Percentiles rank a stretch among this genome's conserved stretches.
These are phyloP conservation scores for Drosophila fuyamai DNA, from an alignment of 1,140 invertebrate genomes.

Conservation along the genomic window DNA sequence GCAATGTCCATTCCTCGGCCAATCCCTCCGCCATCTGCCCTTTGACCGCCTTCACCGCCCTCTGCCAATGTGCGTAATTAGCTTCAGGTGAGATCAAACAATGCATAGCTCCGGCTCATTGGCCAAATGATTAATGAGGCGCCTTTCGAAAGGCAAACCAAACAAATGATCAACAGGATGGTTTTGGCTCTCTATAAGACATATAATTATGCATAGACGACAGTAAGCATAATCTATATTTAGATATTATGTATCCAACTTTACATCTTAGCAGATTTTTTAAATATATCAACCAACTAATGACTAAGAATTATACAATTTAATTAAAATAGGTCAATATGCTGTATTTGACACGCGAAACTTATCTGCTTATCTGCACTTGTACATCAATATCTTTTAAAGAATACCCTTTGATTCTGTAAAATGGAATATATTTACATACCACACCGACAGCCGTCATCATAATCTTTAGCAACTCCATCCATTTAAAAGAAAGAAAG, in stretches of 20 bases:
- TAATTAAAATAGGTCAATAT: too few species aligned
- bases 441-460: slow-evolving; percentile 9
- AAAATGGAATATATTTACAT: slow-evolving; percentile 25
- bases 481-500: slow-evolving; percentile 19
- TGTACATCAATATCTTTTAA: background rate
- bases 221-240: too few species aligned
- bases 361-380: background rate
- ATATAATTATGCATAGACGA: background rate
- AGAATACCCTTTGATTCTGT: slow-evolving; percentile 2
- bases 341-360: background rate
- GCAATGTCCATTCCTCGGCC: slow-evolving; percentile 26
- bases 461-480: slow-evolving; percentile 23
- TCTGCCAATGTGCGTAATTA: slow-evolving; percentile 52
- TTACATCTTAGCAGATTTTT: too few species aligned
- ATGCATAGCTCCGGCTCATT: background rate
- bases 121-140: slow-evolving; percentile 31
- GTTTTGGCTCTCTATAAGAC: background rate
- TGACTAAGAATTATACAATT: too few species aligned
- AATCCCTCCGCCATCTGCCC: slow-evolving; percentile 8
- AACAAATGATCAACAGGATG: slow-evolving; percentile 27
- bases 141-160: slow-evolving; percentile 18
- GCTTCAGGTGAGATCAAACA: slow-evolving; percentile 48
- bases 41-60: slow-evolving; percentile 7
- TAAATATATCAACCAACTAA: background rate
- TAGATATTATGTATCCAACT: too few species aligned